phyloP scores from a whole-genome alignment of 2,797 vertebrate genomes.

The Dipus sagitta region DNA sequence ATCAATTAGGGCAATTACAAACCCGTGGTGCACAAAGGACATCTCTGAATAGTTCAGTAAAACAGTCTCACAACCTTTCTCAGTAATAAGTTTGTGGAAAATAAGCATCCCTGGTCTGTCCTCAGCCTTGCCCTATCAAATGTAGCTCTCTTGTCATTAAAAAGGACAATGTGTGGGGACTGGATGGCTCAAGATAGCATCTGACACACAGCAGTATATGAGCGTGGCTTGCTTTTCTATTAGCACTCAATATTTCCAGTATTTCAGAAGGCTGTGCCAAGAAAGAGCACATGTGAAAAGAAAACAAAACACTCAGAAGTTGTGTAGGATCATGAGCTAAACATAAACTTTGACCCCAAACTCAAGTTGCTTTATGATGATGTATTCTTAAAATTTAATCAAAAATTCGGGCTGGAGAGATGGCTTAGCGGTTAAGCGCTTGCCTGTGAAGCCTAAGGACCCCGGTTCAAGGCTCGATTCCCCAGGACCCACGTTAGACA shows the following conservation, averaged over 20 bases:
- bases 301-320: not conserved
- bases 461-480: too few species aligned
- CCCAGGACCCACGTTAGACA: too few species aligned
- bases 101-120: constrained; percentile 18
- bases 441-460: too few species aligned
- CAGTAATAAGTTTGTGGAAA: constrained; percentile 46
- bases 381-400: constrained; percentile 39
- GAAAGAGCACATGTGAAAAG: not conserved
- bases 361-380: not conserved
- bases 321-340: not conserved
- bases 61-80: constrained; percentile 65
- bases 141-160: not conserved
- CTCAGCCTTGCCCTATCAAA: constrained; percentile 12
- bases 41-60: constrained; percentile 67
- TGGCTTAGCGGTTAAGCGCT: too few species aligned
- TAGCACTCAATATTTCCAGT: not conserved
- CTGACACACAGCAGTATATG: not conserved
- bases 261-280: not conserved
- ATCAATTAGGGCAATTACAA: constrained; percentile 70
- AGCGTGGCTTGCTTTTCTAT: not conserved
- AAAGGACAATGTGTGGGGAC: not conserved
- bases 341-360: not conserved
- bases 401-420: too few species aligned
- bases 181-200: not conserved
- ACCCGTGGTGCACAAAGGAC: constrained; percentile 31